Base-by-base conservation (phyloP, 92 coral and sea anemone genomes). In the Phenganax stokvisi region DNA sequence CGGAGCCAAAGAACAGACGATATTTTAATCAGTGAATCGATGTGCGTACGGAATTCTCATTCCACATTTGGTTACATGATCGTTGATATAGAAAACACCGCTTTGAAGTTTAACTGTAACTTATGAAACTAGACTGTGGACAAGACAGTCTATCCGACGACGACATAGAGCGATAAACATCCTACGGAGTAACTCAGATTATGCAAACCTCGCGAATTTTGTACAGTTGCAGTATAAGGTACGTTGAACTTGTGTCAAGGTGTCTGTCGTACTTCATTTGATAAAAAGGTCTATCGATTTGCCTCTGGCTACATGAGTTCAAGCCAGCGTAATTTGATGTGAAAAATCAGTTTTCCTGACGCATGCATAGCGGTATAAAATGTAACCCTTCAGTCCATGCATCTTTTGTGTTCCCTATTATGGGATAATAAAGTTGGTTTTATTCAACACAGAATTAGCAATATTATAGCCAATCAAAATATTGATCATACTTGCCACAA, bases 61-160 rank as follows among this genome's bases (percentile, higher is more conserved):
- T 20, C 30, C 70, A 64, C 31, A 44, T 20, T 64, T n/a, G 37
- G 30, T 12, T 64, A 64, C 37, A 44, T 12, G 3, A 64, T 64
- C 70, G 70, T 64, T 64, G 70, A 37, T 64, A 64, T 12, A 64
- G 37, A 64, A n/a, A 30, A 28, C 70, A 37, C 70, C 70, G 70
- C 70, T 64, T 64, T 64, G 70, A 64, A 8, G 37, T 64, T 28
- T 44, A 25, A 37, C 47, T 5, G 5, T 37, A 37, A 37, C 70
- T 64, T 0, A 64, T 28, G 30, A 64, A 44, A 64, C 70, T 20
- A 64, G 37, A 20, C 30, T 20, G 30, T 17, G 37, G 70, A 64
- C 70, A 64, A 64, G 37, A 20, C 20, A 64, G 30, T 64, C 70
- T 44, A 64, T 64, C 30, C 47, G 11, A 17, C 47, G 70, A 64